A percentile compares a stretch with the other conserved stretches of the same genome.
These are phyloP conservation scores for Palaemon carinicauda DNA, from an alignment of 1,140 invertebrate genomes.

Conservation along the genomic window DNA sequence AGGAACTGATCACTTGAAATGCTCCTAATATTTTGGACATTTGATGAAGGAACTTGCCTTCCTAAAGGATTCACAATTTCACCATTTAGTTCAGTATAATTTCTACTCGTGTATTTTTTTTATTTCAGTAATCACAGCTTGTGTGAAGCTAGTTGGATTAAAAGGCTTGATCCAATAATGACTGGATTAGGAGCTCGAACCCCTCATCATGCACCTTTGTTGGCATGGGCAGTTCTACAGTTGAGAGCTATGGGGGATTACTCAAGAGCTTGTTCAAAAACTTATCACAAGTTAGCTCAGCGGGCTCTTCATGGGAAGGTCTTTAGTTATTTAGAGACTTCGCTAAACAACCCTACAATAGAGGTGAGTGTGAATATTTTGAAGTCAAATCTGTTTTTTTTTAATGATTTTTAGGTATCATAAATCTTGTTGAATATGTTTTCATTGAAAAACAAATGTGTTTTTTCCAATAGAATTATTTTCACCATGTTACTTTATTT, in stretches of 20 bases:
- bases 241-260: conserved; percentile 13
- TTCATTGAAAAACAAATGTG: too few relatives aligned
- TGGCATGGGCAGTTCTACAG: conserved; percentile 57
- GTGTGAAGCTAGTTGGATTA: conserved; percentile 27
- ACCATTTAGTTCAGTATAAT: background rate
- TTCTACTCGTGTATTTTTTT: background rate
- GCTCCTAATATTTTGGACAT: background rate
- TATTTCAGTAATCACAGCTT: conserved; percentile 34
- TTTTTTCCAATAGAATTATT: too few relatives aligned
- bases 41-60: too few relatives aligned
- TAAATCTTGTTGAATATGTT: background rate
- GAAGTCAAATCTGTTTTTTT: background rate
- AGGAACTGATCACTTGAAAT: too few relatives aligned
- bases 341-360: conserved; percentile 44
- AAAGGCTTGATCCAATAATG: conserved; percentile 40
- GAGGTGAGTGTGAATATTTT: conserved; percentile 16
- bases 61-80: background rate
- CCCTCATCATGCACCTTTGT: conserved; percentile 50
- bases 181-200: conserved; percentile 49
- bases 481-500: too few relatives aligned
- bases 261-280: conserved; percentile 13
- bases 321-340: conserved; percentile 48
- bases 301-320: conserved; percentile 52
- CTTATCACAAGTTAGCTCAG: conserved; percentile 49
- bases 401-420: too few relatives aligned